Evolutionary conservation across 2,888 invertebrate genomes (phyloP), one percentile per base, ranked within the genome.

Genomic region (Archips xylosteana): DNA sequence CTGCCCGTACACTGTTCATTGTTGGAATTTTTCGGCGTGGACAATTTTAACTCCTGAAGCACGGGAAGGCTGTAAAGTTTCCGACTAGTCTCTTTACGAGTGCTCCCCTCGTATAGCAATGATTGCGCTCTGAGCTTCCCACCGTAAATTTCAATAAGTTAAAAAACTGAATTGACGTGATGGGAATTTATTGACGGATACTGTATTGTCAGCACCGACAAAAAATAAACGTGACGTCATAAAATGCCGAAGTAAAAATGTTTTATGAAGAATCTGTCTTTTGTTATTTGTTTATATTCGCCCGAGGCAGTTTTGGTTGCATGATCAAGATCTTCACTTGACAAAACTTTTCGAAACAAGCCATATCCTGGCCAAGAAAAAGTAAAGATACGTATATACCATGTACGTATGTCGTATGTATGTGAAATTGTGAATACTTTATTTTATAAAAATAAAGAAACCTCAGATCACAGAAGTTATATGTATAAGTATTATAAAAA

Each of bases 11-110:
- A 79, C 75, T 67, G 70, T 73, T 75, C 71, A 67, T 76, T 73
- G 71, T 76, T 75, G 51, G 80, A 80, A 81, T 87, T 85, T 87
- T 89, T 86, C 78, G 75, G 74, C 82, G 80, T 84, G 81, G 83
- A 85, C 84, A 84, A 81, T 88, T 88, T 85, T 86, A 87, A 88
- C 85, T 83, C 85, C 80, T 79, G 80, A 79, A 86, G 80, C 83
- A 83, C 80, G 82, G 82, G 80, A 78, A 78, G 80, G 87, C 83
- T 86, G 87, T 91, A 91, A 92, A 92, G 87, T 86, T 89, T 80
- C 85, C 82, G 84, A 85, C 88, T 86, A 89, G 88, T 89, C 89
- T 85, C 89, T 92, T 92, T 91, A 92, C 86, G 90, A 89, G 83
- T 82, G 81, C 80, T 81, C 85, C 83, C 79, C 84, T 87, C 87